Base-by-base conservation (phyloP, 2,888 invertebrate genomes). In the Pollenia amentaria region DNA sequence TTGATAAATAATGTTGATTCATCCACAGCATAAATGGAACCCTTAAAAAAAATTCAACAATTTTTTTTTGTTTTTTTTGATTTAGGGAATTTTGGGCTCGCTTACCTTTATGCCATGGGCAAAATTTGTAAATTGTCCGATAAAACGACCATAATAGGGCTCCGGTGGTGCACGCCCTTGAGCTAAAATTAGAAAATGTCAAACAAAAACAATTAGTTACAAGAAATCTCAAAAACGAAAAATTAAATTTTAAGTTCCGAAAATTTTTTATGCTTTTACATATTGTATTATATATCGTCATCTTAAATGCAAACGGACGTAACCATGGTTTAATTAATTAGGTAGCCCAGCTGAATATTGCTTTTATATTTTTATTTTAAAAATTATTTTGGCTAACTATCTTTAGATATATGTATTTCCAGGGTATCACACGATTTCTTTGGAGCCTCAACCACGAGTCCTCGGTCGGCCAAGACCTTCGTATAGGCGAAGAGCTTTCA, bases 1-100 rank as follows among this genome's bases (percentile, higher is more conserved):
- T 97, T 96, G 90, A 98, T 96, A 94, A 96, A 98, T 86, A 98
- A 95, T 18, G 98, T 98, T 91, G 95, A 96, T 92, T 98, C 98
- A 92, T 98, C 98, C 8, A 98, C 97, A 0, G 97, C 97, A 94
- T 97, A 98, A 42, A 96, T 97, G 1, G 95, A 95, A 46, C 98
- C 98, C 89, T 95, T 86, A 60, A 51, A 21, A 18, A 12, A 4
- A 44, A 77, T 29, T 29, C 29, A 76, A 48, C 14, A 1, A 46
- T 14, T 40, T 16, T 12, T 2, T 8, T 12, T n/a, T 29, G 4
- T 9, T 40, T 11, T 42, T 18, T 38, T 42, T 75, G 16, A 57
- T 60, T 46, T 4, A 48, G 40, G 53, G 1, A n/a, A n/a, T 29
- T 16, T 62, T 16, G 21, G 2, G 4, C 16, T 6, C 21, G 81